Conservation (phyloP, 1,140 invertebrate genomes). For the Danaus melanippus region DNA sequence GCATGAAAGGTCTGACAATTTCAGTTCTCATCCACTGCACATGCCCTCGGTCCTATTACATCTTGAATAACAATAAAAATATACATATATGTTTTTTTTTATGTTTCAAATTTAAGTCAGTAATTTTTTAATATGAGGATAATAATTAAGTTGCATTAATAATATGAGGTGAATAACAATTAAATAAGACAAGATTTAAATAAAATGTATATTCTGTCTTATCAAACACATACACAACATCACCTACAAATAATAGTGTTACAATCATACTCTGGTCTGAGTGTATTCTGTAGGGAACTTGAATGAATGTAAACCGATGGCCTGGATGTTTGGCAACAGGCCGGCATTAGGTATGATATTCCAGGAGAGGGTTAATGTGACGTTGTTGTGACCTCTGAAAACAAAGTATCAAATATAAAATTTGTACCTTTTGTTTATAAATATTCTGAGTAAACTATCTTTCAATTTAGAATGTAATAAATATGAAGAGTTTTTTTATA, state of each 20-base stretch:
- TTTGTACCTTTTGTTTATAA: too few relatives aligned
- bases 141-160: conserved; percentile 9
- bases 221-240: conserved; percentile 27
- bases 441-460: too few relatives aligned
- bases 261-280: conserved; percentile 79
- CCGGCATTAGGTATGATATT: conserved; percentile 99
- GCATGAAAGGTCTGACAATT: too few relatives aligned
- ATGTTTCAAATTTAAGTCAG: too few relatives aligned
- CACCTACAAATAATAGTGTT: conserved; percentile 23
- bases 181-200: conserved; percentile 23
- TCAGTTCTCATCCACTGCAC: too few relatives aligned
- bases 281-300: conserved; percentile 93
- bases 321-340: conserved; percentile 87
- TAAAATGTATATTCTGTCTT: conserved; percentile 45
- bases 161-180: too few relatives aligned
- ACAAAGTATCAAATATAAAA: conserved; percentile 32
- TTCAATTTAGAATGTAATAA: too few relatives aligned
- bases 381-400: conserved; percentile 92
- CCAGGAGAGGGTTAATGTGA: conserved; percentile 95
- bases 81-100: too few relatives aligned
- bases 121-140: conserved; percentile 9
- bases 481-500: too few relatives aligned
- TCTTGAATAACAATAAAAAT: too few relatives aligned
- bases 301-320: conserved; percentile 87
- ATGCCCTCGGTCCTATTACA: too few relatives aligned